A percentile compares a stretch with the other conserved stretches of the same genome.
These are phyloP conservation scores for Sebastiscus albofasciatus DNA, from an alignment of 2,797 vertebrate genomes.

Conservation along the genomic window DNA sequence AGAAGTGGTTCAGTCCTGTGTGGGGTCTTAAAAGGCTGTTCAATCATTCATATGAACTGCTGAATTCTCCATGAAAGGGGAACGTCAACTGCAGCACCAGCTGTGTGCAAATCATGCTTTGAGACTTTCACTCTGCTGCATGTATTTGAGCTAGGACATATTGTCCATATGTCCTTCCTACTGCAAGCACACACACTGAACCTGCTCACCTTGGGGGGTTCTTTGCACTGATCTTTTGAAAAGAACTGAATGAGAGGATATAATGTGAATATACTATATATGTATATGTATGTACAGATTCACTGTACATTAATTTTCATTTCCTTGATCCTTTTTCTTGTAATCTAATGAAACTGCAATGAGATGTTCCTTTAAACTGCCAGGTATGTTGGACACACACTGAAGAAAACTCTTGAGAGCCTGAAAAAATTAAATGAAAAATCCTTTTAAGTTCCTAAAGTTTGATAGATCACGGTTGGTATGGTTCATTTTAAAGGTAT, in stretches of 20 bases:
- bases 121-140: slow-evolving; percentile 1
- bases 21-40: slow-evolving; percentile 16
- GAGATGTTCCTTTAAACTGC: not conserved
- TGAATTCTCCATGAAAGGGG: slow-evolving; percentile 13
- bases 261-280: not conserved
- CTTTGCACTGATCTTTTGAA: slow-evolving; percentile 3
- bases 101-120: not conserved
- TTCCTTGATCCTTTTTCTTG: not conserved
- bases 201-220: not conserved
- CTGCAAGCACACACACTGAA: not conserved
- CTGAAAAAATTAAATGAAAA: not conserved
- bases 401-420: not conserved
- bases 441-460: not conserved
- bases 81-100: not conserved
- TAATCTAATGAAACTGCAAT: not conserved
- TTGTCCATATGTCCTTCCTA: slow-evolving; percentile 5
- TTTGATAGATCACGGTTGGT: not conserved
- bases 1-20: not conserved
- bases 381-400: not conserved
- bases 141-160: slow-evolving; percentile 1
- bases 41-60: slow-evolving; percentile 25
- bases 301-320: not conserved
- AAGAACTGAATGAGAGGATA: not conserved
- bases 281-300: not conserved
- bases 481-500: not conserved